A percentile compares a stretch with the other conserved stretches of the same genome.
Evolutionary conservation across 2,888 invertebrate genomes (phyloP).

Genomic region (Thereva unica): DNA sequence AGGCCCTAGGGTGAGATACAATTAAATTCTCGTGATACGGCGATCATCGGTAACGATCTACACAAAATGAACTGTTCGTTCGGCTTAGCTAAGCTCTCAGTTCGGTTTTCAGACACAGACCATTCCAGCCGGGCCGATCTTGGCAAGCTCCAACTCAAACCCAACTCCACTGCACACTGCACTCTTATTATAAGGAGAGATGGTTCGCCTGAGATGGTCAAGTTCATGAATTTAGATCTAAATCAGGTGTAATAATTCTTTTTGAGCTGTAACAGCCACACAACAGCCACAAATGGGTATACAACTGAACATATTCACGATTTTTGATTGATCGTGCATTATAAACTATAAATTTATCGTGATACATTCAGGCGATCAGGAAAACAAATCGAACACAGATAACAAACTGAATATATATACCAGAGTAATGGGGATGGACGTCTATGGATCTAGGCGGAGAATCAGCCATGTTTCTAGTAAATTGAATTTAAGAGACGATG

Average conservation of each 20-base stretch:
- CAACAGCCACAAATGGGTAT: constrained; percentile 22
- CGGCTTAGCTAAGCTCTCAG: neutral
- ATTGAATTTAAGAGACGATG: constrained; percentile 19
- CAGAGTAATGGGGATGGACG: neutral
- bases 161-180: too few species aligned
- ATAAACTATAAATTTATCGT: constrained; percentile 60
- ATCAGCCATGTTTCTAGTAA: neutral
- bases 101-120: neutral
- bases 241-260: constrained; percentile 60
- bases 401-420: neutral
- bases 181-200: neutral
- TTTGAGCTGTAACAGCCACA: constrained; percentile 44
- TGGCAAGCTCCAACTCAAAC: neutral
- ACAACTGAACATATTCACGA: constrained; percentile 47
- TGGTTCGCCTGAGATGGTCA: constrained; percentile 38
- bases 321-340: constrained; percentile 60
- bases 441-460: neutral
- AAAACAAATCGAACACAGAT: constrained; percentile 43
- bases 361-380: constrained; percentile 60
- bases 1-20: constrained; percentile 57
- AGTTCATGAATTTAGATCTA: constrained; percentile 51
- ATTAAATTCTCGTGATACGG: constrained; percentile 60
- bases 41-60: constrained; percentile 51
- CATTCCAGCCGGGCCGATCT: neutral
- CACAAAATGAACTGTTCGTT: neutral